phyloP scores from a whole-genome alignment of 2,113 vertebrate species.

The Ceyx margarethae region DNA sequence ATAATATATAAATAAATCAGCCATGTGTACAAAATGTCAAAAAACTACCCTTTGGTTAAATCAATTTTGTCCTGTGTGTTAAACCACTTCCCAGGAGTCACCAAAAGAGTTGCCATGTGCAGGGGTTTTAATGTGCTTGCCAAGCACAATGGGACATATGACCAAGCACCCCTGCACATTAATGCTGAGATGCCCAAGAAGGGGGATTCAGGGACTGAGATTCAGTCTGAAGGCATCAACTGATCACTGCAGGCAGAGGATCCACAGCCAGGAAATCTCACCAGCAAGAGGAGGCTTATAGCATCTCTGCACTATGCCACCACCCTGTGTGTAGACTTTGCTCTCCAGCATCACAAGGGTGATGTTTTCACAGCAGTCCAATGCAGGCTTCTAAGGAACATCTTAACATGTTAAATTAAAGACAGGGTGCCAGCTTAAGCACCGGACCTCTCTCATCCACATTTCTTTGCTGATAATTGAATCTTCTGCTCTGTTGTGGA shows the following conservation, averaged over 20 bases:
- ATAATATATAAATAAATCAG: not conserved
- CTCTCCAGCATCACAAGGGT: not conserved
- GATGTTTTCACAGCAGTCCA: not conserved
- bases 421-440: not conserved
- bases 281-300: not conserved
- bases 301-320: rapidly evolving
- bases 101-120: not conserved
- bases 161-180: not conserved
- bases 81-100: not conserved
- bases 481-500: rapidly evolving
- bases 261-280: not conserved
- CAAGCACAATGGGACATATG: rapidly evolving
- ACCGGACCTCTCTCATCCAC: rapidly evolving
- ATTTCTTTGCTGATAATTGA: not conserved
- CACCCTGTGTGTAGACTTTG: not conserved
- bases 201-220: not conserved
- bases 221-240: rapidly evolving
- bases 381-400: not conserved
- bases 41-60: not conserved
- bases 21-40: not conserved
- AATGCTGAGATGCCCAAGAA: not conserved
- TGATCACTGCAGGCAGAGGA: not conserved
- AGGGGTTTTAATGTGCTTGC: not conserved
- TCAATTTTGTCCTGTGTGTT: not conserved
- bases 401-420: not conserved